Conservation (phyloP, 1,140 invertebrate species). For the Leptinotarsa undecemlineata region DNA sequence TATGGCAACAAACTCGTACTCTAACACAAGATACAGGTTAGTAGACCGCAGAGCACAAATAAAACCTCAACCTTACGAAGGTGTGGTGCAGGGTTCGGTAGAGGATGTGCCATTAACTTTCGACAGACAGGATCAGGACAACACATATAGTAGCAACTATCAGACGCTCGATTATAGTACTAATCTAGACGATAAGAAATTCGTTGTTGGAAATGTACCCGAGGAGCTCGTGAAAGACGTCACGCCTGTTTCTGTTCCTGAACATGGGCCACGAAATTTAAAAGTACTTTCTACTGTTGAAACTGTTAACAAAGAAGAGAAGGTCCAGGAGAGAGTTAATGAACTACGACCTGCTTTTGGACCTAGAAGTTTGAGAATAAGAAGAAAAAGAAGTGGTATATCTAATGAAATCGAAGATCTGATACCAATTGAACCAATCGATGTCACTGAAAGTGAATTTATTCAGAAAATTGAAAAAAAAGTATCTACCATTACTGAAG, state of each 20-base stretch:
- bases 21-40: conserved; percentile 33
- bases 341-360: conserved; percentile 33
- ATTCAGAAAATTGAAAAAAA: background rate
- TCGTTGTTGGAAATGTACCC: conserved; percentile 62
- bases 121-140: conserved; percentile 6
- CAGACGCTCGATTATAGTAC: conserved; percentile 23
- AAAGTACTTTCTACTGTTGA: conserved; percentile 40
- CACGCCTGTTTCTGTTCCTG: conserved; percentile 62
- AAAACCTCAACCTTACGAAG: conserved; percentile 22
- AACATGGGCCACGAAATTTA: conserved; percentile 62
- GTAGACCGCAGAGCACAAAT: conserved; percentile 36
- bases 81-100: conserved; percentile 33
- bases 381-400: conserved; percentile 29
- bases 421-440: conserved; percentile 26
- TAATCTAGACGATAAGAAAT: conserved; percentile 41
- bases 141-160: conserved; percentile 27
- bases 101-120: conserved; percentile 34
- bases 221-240: conserved; percentile 59
- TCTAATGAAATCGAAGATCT: conserved; percentile 46
- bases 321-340: background rate
- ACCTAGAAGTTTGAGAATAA: conserved; percentile 57
- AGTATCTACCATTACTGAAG: conserved; percentile 2
- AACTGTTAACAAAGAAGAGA: background rate
- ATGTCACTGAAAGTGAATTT: background rate
- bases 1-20: conserved; percentile 23